phyloP scores from a whole-genome alignment of 2,113 vertebrate species.

The Geothlypis trichas region DNA sequence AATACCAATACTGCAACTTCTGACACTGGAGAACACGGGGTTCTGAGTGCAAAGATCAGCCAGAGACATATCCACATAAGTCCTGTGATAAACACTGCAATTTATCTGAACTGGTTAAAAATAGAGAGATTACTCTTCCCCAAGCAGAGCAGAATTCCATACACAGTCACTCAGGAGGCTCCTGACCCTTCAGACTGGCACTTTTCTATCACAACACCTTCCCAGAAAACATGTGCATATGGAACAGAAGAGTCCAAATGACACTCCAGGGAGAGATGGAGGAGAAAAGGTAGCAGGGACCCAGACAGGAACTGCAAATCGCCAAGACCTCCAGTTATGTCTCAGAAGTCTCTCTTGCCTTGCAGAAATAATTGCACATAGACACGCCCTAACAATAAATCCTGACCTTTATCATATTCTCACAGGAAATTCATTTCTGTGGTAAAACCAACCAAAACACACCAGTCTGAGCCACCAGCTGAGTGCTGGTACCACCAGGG shows the following conservation, averaged over 20 bases:
- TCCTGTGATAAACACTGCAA: background rate
- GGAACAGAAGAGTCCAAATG: background rate
- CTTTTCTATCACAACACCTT: background rate
- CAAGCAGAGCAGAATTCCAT: background rate
- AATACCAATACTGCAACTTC: background rate
- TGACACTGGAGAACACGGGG: background rate
- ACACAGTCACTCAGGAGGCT: background rate
- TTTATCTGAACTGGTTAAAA: background rate
- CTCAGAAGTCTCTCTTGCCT: background rate
- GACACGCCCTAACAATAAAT: background rate
- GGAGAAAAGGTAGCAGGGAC: background rate
- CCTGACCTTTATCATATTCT: background rate
- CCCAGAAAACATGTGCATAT: accelerated
- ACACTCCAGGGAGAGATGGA: background rate
- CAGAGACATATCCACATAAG: background rate
- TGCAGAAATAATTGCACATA: background rate
- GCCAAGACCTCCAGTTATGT: background rate
- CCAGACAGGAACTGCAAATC: background rate
- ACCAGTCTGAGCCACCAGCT: background rate
- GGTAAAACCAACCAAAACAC: background rate
- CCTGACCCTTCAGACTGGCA: background rate
- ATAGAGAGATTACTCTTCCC: background rate
- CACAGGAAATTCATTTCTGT: background rate
- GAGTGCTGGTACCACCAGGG: background rate
- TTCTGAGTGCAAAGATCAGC: background rate